phyloP scores from a whole-genome alignment of 2,113 vertebrate species.

The Oceanites oceanicus region DNA sequence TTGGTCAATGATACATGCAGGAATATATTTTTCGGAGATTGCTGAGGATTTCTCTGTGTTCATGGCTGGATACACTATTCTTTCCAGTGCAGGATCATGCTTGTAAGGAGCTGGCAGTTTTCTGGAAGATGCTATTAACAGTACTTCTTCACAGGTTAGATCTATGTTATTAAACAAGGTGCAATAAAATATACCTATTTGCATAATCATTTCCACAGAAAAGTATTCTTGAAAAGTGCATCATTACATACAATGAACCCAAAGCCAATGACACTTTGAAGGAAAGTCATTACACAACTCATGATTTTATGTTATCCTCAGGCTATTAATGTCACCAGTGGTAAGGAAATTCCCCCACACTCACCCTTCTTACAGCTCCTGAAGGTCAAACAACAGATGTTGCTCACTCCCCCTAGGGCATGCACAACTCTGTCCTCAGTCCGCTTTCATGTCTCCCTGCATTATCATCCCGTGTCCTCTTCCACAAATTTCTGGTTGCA shows the following conservation, averaged over 20 bases:
- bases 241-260: not conserved
- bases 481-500: not conserved
- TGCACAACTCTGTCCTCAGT: not conserved
- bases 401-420: not conserved
- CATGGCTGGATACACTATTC: not conserved
- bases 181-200: not conserved
- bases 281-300: not conserved
- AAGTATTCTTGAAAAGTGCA: not conserved
- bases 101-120: not conserved
- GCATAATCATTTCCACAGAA: not conserved
- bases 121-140: not conserved
- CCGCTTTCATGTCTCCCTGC: not conserved
- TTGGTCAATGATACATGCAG: not conserved
- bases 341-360: not conserved
- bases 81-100: not conserved
- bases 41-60: not conserved
- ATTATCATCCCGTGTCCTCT: not conserved
- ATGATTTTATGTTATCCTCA: not conserved
- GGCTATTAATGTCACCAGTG: not conserved
- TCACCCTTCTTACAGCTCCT: not conserved
- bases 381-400: not conserved
- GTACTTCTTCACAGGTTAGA: not conserved
- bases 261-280: not conserved
- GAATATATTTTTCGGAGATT: not conserved
- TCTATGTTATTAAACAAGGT: not conserved